Conservation (phyloP, 2,888 invertebrate genomes). For the Tillus elongatus region DNA sequence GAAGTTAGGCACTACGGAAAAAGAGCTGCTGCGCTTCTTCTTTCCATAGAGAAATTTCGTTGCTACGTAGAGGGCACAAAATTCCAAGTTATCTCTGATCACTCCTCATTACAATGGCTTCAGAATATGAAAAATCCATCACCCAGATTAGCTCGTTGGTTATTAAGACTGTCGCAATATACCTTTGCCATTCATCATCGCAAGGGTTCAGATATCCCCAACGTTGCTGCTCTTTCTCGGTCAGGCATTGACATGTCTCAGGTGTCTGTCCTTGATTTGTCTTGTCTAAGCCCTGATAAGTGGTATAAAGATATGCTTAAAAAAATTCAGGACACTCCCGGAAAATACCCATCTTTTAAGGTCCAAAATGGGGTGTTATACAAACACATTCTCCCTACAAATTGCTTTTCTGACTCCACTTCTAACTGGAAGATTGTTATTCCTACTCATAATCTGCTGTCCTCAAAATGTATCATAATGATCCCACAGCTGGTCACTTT, state of each 20-base stretch:
- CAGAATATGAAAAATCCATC: slow-evolving; percentile 23
- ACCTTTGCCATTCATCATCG: slow-evolving; percentile 22
- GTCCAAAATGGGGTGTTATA: slow-evolving; percentile 5
- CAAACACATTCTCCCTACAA: slow-evolving; percentile 7
- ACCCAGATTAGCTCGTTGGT: slow-evolving; percentile 26
- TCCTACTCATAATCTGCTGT: slow-evolving; percentile 15
- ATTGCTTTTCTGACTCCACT: not conserved
- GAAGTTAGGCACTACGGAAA: slow-evolving; percentile 20
- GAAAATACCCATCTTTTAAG: slow-evolving; percentile 15
- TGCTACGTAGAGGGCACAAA: slow-evolving; percentile 23
- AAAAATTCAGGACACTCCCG: slow-evolving; percentile 13
- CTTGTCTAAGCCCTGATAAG: slow-evolving; percentile 9
- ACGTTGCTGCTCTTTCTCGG: slow-evolving; percentile 26
- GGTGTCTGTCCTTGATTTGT: not conserved
- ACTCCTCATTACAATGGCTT: too few species aligned
- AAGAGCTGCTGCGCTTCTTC: slow-evolving; percentile 20
- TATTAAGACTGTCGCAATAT: slow-evolving; percentile 20
- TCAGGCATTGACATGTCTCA: slow-evolving; percentile 5
- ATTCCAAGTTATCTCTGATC: slow-evolving; percentile 23
- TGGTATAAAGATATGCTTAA: slow-evolving; percentile 17
- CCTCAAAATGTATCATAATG: too few species aligned
- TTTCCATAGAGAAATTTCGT: slow-evolving; percentile 21
- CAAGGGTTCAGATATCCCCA: slow-evolving; percentile 22
- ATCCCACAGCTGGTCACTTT: too few species aligned
- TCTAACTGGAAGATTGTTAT: slow-evolving; percentile 23